Conservation (phyloP, 2,797 vertebrate genomes). For the Mycteria americana region DNA sequence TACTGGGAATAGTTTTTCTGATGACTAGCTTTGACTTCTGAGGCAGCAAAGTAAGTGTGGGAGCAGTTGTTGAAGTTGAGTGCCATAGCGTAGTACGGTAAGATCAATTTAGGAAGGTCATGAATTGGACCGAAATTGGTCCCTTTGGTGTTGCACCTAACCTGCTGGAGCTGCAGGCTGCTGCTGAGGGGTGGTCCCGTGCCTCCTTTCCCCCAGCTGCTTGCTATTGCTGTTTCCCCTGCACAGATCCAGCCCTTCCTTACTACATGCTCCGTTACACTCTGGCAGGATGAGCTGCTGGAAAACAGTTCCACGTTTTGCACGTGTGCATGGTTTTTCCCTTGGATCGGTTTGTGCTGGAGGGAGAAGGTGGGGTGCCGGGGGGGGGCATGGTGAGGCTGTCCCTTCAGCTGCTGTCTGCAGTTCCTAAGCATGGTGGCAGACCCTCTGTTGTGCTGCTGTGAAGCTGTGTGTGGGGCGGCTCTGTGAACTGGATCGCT, state of each 20-base stretch:
- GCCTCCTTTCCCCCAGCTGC: background rate
- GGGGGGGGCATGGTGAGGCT: background rate
- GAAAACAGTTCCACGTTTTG: background rate
- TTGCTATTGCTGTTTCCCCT: background rate
- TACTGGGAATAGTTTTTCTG: background rate
- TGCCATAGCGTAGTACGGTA: fast-evolving
- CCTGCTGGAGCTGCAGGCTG: background rate
- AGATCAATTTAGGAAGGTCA: background rate
- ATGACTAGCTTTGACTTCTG: background rate
- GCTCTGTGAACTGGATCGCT: background rate
- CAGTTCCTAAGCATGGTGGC: fast-evolving
- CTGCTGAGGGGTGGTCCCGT: background rate
- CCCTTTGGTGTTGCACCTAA: background rate
- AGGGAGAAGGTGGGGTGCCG: background rate
- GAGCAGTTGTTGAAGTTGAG: background rate
- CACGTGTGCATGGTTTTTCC: background rate
- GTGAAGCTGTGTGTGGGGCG: background rate
- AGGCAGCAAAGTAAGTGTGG: background rate
- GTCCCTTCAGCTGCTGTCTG: background rate
- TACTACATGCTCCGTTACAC: fast-evolving
- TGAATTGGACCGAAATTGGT: background rate
- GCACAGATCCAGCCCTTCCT: background rate
- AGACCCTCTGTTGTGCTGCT: background rate
- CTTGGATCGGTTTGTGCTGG: background rate
- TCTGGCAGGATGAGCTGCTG: background rate